Conservation (phyloP, 2,888 invertebrate species). For the Scaptomyza tumidula region DNA sequence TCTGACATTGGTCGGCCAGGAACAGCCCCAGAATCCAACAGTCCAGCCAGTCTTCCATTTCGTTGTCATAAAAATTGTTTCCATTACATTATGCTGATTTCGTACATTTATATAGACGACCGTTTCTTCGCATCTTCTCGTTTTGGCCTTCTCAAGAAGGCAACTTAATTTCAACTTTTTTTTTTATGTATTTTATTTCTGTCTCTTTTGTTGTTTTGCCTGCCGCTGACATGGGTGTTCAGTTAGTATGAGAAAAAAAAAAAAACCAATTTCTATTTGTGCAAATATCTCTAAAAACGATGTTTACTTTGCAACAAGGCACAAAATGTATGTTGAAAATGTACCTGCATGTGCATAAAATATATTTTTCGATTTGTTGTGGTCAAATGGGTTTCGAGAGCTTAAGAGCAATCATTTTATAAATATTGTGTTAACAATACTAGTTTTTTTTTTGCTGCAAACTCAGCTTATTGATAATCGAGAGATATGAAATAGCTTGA, state of each 20-base stretch:
- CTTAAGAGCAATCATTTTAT: slow-evolving; percentile 48
- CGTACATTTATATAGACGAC: slow-evolving; percentile 76
- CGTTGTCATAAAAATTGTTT: slow-evolving; percentile 79
- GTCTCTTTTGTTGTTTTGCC: slow-evolving; percentile 15
- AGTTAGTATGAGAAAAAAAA: slow-evolving; percentile 46
- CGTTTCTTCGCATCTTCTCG: slow-evolving; percentile 44
- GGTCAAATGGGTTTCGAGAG: slow-evolving; percentile 49
- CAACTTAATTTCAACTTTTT: slow-evolving; percentile 73
- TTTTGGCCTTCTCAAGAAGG: slow-evolving; percentile 50
- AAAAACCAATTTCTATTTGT: slow-evolving; percentile 74
- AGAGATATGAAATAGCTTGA: slow-evolving; percentile 34
- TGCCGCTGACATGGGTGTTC: slow-evolving; percentile 55
- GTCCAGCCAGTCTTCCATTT: slow-evolving; percentile 30
- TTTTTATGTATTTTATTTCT: slow-evolving; percentile 14
- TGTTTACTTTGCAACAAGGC: slow-evolving; percentile 64
- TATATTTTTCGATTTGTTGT: slow-evolving; percentile 22
- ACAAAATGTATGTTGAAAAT: slow-evolving; percentile 28
- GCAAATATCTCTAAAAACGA: slow-evolving; percentile 51
- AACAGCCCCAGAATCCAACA: slow-evolving; percentile 23
- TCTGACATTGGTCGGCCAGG: slow-evolving; percentile 69
- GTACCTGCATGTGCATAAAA: slow-evolving; percentile 20
- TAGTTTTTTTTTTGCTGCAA: slow-evolving; percentile 30
- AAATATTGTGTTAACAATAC: slow-evolving; percentile 13
- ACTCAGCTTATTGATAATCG: slow-evolving; percentile 34
- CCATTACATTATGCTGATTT: slow-evolving; percentile 81